Percentiles rank a stretch among this genome's conserved stretches.
Conservation (phyloP, 1,140 invertebrate species). For the Neodiprion lecontei region DNA sequence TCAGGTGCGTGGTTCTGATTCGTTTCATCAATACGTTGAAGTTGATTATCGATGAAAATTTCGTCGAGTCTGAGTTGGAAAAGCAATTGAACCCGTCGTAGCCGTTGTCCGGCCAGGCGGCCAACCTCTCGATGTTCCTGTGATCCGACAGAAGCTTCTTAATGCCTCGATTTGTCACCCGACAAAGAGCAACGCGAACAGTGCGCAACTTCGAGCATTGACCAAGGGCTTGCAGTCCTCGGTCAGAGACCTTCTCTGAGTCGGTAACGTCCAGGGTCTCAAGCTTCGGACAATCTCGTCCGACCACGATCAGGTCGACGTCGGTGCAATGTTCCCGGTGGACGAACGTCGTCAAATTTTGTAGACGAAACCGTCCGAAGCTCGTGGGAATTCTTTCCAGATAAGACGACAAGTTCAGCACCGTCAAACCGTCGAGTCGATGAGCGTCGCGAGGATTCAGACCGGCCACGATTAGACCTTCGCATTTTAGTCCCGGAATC, state of each 20-base stretch:
- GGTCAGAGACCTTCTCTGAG: neutral
- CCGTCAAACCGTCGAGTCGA: neutral
- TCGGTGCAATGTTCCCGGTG: neutral
- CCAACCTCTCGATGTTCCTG: neutral
- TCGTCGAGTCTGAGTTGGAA: neutral
- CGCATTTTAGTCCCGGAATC: neutral
- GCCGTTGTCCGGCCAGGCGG: neutral
- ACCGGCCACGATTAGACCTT: neutral
- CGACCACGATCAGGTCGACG: neutral
- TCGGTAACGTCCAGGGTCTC: neutral
- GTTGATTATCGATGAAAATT: neutral
- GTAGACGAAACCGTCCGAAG: neutral
- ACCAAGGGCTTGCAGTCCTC: neutral
- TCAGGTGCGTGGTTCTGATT: neutral
- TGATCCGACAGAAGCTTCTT: neutral
- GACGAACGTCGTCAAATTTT: neutral
- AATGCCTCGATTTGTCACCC: neutral
- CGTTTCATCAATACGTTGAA: neutral
- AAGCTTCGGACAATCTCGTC: neutral
- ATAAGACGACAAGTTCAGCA: neutral
- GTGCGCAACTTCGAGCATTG: neutral
- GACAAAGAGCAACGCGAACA: neutral
- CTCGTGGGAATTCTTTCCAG: neutral
- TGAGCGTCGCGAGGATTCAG: neutral
- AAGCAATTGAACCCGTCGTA: neutral